Conservation (phyloP, 2,113 vertebrate genomes). For the Labeo catla region DNA sequence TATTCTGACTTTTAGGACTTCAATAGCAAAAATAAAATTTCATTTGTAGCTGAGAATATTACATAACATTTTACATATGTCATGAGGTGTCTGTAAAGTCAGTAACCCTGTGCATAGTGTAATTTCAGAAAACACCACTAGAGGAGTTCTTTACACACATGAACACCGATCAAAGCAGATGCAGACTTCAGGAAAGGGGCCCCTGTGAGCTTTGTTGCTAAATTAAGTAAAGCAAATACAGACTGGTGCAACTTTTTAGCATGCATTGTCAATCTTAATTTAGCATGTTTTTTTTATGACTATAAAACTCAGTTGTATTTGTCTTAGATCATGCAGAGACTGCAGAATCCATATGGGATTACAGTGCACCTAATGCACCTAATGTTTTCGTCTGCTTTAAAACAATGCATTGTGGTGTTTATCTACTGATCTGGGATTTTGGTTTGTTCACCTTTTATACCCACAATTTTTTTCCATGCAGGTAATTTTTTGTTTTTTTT, state of each 20-base stretch:
- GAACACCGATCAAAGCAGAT: not conserved
- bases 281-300: not conserved
- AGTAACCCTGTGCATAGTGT: not conserved
- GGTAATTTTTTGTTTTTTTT: slow-evolving; percentile 49
- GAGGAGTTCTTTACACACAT: slow-evolving; percentile 46
- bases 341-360: not conserved
- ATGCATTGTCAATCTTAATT: slow-evolving; percentile 10
- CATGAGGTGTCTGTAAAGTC: not conserved
- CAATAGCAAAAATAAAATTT: not conserved
- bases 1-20: too few species aligned
- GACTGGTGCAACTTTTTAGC: not conserved
- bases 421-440: not conserved
- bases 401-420: not conserved
- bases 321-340: not conserved
- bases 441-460: slow-evolving; percentile 17
- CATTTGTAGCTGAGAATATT: not conserved
- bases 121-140: slow-evolving; percentile 21
- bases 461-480: slow-evolving; percentile 13
- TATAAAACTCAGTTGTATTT: not conserved
- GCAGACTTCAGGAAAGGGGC: not conserved
- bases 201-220: not conserved
- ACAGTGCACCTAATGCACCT: not conserved
- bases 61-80: not conserved
- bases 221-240: not conserved
- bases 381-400: not conserved